Base-by-base conservation (phyloP, 2,888 invertebrate genomes). In the Troides helena region DNA sequence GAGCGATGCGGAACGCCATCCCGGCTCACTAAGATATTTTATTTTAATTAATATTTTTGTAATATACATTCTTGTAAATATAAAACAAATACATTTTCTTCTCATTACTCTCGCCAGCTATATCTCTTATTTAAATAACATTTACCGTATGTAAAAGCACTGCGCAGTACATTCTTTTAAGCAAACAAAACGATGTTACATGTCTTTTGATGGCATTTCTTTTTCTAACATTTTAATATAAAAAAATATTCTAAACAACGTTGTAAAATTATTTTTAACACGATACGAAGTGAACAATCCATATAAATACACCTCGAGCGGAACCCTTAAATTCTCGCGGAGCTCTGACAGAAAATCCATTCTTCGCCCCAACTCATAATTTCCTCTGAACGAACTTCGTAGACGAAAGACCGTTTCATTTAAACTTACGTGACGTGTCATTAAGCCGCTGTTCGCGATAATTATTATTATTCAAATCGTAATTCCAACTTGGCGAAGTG, bases 391-490 rank as follows among this genome's bases (percentile, higher is more conserved):
- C 72, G 71, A 89, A 91, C 80, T 91, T 90, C 73, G 78, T 81
- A 85, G 88, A 85, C 87, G 85, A 79, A 81, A 81, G 83, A 78
- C 79, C 80, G 83, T 86, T 91, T 89, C 90, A 90, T 92, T 92
- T 88, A 89, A 92, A 91, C 88, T 92, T 90, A 84, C 82, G 86
- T 91, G 90, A 89, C 90, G 88, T 89, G 85, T 90, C 90, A 91
- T 92, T 92, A 89, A 88, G 84, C 83, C 81, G 76, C 81, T 67
- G 81, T 81, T 78, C 80, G 82, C 73, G 72, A 76, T 87, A 87
- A 89, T 89, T 89, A 92, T 90, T 89, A 90, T 89, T 88, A 90
- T 90, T 90, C 88, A 90, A 90, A 91, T 89, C 86, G 81, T 87
- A 87, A 88, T 86, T 85, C 80, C 72, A 80, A 85, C 82, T 82